Conservation (phyloP, 2,888 invertebrate genomes). For the Drosophila borealis region DNA sequence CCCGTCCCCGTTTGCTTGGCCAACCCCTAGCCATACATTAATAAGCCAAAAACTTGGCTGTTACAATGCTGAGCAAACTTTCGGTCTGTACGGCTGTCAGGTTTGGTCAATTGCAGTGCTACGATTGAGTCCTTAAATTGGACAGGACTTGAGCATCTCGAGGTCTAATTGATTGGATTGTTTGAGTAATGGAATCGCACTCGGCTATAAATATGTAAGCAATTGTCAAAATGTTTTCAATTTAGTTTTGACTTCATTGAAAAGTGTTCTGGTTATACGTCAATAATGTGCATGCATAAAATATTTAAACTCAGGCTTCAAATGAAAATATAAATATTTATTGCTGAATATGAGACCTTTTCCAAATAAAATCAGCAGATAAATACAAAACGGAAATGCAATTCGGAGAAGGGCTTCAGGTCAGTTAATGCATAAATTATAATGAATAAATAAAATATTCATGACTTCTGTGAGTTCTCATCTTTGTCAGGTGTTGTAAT, state of each 20-base stretch:
- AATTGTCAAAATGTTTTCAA: conserved; percentile 5
- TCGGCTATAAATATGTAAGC: conserved; percentile 18
- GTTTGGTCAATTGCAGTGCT: conserved; percentile 21
- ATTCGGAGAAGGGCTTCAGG: background rate
- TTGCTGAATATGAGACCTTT: too few species aligned
- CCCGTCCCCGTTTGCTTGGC: background rate
- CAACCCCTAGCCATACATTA: conserved; percentile 49
- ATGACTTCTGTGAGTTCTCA: background rate
- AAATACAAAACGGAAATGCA: too few species aligned
- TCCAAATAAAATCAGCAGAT: too few species aligned
- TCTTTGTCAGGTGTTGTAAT: background rate
- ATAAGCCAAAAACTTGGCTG: conserved; percentile 45
- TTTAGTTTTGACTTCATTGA: background rate
- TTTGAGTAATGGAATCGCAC: conserved; percentile 10
- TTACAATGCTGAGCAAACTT: conserved; percentile 41
- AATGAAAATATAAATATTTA: too few species aligned
- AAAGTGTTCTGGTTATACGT: too few species aligned
- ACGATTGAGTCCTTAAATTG: conserved; percentile 34
- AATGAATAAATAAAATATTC: background rate
- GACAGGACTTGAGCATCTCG: conserved; percentile 41
- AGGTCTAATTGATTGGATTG: conserved; percentile 62
- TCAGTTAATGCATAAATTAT: background rate
- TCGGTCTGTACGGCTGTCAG: conserved; percentile 50
- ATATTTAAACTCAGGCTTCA: background rate
- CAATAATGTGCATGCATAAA: background rate